These are phyloP conservation scores for Elymnias hypermnestra DNA, from an alignment of 1,140 invertebrate genomes.

Conservation along the genomic window DNA sequence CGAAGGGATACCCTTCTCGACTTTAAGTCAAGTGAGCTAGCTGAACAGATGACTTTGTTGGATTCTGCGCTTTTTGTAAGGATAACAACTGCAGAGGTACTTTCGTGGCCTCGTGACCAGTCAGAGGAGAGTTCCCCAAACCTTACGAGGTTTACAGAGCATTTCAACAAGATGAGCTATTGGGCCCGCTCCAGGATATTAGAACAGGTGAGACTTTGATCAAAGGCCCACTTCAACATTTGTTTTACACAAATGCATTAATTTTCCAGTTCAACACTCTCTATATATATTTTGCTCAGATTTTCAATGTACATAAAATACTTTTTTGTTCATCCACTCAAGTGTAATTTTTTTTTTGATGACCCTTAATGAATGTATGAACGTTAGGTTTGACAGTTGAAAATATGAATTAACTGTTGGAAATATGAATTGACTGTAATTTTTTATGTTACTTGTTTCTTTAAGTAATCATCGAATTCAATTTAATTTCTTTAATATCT, in stretches of 20 bases:
- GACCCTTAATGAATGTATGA: neutral
- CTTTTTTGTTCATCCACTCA: no score
- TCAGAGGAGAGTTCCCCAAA: slow-evolving; percentile 98
- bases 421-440: no score
- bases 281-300: no score
- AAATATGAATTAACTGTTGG: no score
- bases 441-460: no score
- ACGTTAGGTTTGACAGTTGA: no score
- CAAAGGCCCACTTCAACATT: neutral
- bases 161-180: slow-evolving; percentile 99
- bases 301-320: no score
- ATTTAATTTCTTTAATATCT: neutral
- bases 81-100: slow-evolving; percentile 97
- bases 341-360: no score
- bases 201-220: slow-evolving; percentile 65
- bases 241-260: neutral
- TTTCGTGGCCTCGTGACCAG: slow-evolving; percentile 98
- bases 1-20: slow-evolving; percentile 88
- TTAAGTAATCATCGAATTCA: no score
- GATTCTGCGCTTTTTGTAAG: slow-evolving; percentile 97
- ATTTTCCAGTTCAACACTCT: no score
- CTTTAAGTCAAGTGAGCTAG: slow-evolving; percentile 90
- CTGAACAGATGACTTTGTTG: slow-evolving; percentile 98
- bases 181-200: slow-evolving; percentile 88
- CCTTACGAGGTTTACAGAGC: slow-evolving; percentile 97